Evolutionary conservation across 2,113 vertebrate species (phyloP).

Genomic region (Macquaria australasica): DNA sequence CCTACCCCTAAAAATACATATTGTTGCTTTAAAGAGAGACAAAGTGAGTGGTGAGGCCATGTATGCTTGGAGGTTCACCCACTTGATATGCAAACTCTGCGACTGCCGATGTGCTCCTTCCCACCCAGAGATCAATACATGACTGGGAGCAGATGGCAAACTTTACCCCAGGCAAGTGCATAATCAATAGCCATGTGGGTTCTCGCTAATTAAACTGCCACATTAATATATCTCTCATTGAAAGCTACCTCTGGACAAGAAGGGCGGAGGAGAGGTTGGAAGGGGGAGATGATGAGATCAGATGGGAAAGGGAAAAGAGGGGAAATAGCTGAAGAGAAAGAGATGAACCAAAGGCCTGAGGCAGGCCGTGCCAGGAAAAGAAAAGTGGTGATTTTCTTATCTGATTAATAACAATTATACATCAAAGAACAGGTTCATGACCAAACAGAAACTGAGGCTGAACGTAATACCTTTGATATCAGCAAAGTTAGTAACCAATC

Average conservation of each 20-base stretch:
- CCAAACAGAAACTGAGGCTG: not conserved
- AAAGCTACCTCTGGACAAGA: conserved; percentile 64
- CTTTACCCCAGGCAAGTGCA: conserved; percentile 80
- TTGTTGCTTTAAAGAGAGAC: not conserved
- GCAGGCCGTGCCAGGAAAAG: not conserved
- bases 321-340: conserved; percentile 19
- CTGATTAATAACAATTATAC: not conserved
- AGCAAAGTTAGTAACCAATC: not conserved
- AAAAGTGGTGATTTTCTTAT: not conserved
- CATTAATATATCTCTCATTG: conserved; percentile 78
- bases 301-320: conserved; percentile 26
- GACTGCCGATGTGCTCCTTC: conserved; percentile 67
- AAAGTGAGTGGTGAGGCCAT: conserved; percentile 8
- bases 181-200: conserved; percentile 81
- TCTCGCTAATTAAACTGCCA: conserved; percentile 83
- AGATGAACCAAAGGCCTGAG: not conserved
- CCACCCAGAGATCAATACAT: conserved; percentile 78
- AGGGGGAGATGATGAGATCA: conserved; percentile 23
- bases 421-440: not conserved
- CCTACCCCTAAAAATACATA: not conserved
- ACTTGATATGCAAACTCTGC: conserved; percentile 74
- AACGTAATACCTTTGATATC: not conserved
- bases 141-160: conserved; percentile 83
- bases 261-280: conserved; percentile 24
- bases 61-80: conserved; percentile 41